Conservation (phyloP, 2,797 vertebrate genomes). For the Remorina albescens region DNA sequence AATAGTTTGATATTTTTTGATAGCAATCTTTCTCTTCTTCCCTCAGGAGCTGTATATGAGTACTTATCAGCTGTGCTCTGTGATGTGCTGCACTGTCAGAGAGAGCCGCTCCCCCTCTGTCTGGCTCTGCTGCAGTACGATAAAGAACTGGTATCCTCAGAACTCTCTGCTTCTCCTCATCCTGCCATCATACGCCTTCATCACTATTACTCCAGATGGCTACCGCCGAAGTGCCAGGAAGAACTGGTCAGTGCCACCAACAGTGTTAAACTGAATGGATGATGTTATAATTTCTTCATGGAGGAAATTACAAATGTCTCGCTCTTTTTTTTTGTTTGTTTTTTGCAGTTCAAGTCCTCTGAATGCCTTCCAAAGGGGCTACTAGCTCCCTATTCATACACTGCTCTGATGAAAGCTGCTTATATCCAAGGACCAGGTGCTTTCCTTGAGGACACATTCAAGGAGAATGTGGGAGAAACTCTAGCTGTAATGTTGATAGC, state of each 20-base stretch:
- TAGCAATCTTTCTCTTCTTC: conserved; percentile 21
- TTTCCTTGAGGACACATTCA: conserved; percentile 76
- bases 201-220: conserved; percentile 92
- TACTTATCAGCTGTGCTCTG: conserved; percentile 89
- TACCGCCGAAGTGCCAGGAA: conserved; percentile 84
- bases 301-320: background rate
- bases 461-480: conserved; percentile 72
- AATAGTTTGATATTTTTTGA: background rate
- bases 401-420: conserved; percentile 79
- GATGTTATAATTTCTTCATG: background rate
- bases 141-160: conserved; percentile 81
- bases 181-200: conserved; percentile 80
- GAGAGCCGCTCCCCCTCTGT: conserved; percentile 93
- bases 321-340: background rate
- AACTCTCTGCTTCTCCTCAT: conserved; percentile 60
- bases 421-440: conserved; percentile 76
- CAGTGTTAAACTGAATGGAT: background rate
- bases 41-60: conserved; percentile 78
- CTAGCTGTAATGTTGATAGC: conserved; percentile 65
- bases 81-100: conserved; percentile 93
- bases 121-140: conserved; percentile 92
- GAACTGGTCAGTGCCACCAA: conserved; percentile 79
- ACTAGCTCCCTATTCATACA: conserved; percentile 70
- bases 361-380: conserved; percentile 12
- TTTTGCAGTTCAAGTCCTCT: conserved; percentile 79